phyloP scores from a whole-genome alignment of 2,113 vertebrate genomes.

The Phodopus roborovskii region DNA sequence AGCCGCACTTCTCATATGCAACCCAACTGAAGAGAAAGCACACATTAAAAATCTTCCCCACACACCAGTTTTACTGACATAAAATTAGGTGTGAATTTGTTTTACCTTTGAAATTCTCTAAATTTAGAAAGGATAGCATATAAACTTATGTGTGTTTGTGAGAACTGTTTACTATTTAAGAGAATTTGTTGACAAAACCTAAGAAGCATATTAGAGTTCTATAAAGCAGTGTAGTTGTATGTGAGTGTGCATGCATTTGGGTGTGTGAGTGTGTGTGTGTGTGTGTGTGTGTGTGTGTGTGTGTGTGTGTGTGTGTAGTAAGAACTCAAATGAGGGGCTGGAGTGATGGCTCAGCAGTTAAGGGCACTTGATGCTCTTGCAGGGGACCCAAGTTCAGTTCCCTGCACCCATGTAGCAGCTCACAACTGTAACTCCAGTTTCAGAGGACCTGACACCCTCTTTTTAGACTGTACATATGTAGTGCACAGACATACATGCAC shows the following conservation, averaged over 20 bases:
- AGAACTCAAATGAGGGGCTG: constrained; percentile 6
- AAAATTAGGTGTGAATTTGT: neutral
- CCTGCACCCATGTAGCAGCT: neutral
- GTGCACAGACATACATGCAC: neutral
- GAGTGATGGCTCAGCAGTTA: neutral
- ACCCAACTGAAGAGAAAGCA: constrained; percentile 90
- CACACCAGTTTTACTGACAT: neutral
- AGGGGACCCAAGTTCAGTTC: neutral
- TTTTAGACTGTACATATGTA: neutral
- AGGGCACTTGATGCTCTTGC: neutral
- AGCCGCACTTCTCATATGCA: constrained; percentile 93
- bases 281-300: no score
- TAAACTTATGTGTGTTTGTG: neutral
- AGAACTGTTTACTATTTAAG: constrained; percentile 33
- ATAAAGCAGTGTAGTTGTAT: neutral
- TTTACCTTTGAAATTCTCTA: neutral
- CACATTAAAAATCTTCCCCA: neutral
- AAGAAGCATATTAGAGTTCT: neutral
- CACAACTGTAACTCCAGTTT: neutral
- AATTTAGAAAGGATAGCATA: neutral
- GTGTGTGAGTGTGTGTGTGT: neutral
- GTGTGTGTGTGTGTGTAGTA: neutral
- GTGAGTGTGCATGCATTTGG: neutral
- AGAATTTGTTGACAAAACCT: neutral
- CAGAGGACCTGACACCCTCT: neutral